Base-by-base conservation (phyloP, 2,888 invertebrate species). In the Troides aeacus region DNA sequence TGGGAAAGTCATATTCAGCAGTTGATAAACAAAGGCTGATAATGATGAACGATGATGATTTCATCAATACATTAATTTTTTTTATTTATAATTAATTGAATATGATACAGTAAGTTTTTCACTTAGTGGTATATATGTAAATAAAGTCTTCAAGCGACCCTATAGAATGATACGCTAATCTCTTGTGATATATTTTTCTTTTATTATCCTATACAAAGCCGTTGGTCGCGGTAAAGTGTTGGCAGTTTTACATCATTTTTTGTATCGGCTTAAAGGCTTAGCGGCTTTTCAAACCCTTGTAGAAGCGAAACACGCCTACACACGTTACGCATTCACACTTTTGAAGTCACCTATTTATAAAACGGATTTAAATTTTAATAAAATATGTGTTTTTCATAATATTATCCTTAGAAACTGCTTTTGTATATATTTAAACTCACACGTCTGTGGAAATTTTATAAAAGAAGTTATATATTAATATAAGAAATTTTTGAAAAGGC, bases 191-290 rank as follows among this genome's bases (percentile, higher is more conserved):
- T 50, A 57, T n/a, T 57, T 57, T 57, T 39, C 39, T 57, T 57
- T 57, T 57, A 57, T 57, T 57, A 57, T 57, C 21, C 57, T 57
- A 6, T 57, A 21, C 57, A 56, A 63, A 63, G 56, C 56, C 30
- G 64, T 57, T 39, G 56, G 56, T 30, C 39, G 64, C 64, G 21
- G 21, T 39, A 24, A 57, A 64, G 18, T n/a, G 57, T 57, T 57
- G 23, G 64, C 57, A 64, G 64, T 64, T 64, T 64, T 64, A 64
- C 36, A 57, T 36, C 39, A 42, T 60, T 60, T 64, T 64, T 57
- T 64, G 57, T 64, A 21, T 57, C 36, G 56, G 39, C 39, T 57
- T 64, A 57, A 64, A 57, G 23, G 64, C 57, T 64, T 64, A 39
- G 64, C 57, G 36, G 64, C 64, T 64, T 56, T 64, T 21, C 57